Evolutionary conservation across 1,140 invertebrate genomes (phyloP).

Genomic region (Sycophaga agraensis): DNA sequence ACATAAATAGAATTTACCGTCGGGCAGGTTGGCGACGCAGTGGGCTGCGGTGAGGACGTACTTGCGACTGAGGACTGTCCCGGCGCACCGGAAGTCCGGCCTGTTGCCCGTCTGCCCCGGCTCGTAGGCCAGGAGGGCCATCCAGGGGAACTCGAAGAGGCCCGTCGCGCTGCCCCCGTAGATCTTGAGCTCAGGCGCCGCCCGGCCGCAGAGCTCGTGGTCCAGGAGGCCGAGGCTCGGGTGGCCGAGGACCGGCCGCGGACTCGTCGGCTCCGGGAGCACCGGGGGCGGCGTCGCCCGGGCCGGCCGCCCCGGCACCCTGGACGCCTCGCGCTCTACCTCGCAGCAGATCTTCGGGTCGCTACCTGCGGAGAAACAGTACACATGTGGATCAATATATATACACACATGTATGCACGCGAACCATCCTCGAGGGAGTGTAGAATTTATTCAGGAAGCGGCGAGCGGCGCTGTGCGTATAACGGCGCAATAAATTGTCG

Average conservation of each 20-base stretch:
- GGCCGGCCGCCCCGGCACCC: no score
- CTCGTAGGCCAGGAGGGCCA: slow-evolving; percentile 53
- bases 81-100: slow-evolving; percentile 60
- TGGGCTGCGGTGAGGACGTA: slow-evolving; percentile 70
- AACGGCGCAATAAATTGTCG: no score
- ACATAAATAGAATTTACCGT: slow-evolving; percentile 1
- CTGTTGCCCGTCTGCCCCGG: background rate
- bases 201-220: slow-evolving; percentile 42
- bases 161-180: slow-evolving; percentile 57
- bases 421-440: no score
- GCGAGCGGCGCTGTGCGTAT: no score
- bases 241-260: background rate
- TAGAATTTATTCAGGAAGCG: no score
- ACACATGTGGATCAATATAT: no score
- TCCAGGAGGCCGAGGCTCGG: slow-evolving; percentile 53
- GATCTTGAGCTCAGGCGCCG: background rate
- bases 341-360: slow-evolving; percentile 56
- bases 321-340: background rate
- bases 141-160: slow-evolving; percentile 65
- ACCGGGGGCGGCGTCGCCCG: background rate
- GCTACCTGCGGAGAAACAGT: slow-evolving; percentile 35
- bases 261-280: background rate
- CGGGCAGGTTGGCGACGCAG: slow-evolving; percentile 53
- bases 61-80: slow-evolving; percentile 62
- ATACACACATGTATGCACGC: no score